Evolutionary conservation across 2,888 invertebrate species (phyloP).

Genomic region (Ormyrus labotus): DNA sequence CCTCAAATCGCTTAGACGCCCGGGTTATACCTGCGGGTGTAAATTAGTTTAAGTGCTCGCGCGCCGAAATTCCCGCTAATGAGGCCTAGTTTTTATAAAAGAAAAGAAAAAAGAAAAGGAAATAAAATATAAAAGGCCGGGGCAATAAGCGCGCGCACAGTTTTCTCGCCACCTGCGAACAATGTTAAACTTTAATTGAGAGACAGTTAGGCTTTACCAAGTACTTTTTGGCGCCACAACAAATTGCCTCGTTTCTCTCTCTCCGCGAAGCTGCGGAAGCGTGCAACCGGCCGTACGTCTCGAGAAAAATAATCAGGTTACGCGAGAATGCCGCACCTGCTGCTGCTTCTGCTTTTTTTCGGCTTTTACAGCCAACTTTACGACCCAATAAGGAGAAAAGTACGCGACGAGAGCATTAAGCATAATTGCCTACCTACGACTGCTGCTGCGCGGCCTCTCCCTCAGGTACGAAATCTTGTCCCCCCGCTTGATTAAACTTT

Average conservation of each 20-base stretch:
- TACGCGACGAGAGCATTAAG: slow-evolving; percentile 9
- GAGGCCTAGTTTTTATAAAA: slow-evolving; percentile 48
- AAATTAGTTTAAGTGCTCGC: slow-evolving; percentile 25
- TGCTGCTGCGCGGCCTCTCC: not conserved
- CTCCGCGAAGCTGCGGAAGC: not conserved
- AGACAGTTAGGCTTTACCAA: not conserved
- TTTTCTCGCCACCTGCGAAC: slow-evolving; percentile 7
- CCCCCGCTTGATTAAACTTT: not conserved
- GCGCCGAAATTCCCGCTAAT: slow-evolving; percentile 49
- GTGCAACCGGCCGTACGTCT: slow-evolving; percentile 19
- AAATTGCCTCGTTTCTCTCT: slow-evolving; percentile 49
- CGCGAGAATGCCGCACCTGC: slow-evolving; percentile 24
- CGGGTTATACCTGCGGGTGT: not conserved
- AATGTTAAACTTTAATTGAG: slow-evolving; percentile 9
- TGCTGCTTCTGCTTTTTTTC: not conserved
- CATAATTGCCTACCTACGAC: slow-evolving; percentile 8
- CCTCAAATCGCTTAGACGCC: no score
- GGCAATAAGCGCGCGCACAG: slow-evolving; percentile 20
- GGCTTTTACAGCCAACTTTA: slow-evolving; percentile 4
- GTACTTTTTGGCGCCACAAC: slow-evolving; percentile 16
- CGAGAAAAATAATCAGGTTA: slow-evolving; percentile 47
- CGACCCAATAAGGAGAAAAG: slow-evolving; percentile 26
- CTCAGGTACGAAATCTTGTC: not conserved
- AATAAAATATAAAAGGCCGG: slow-evolving; percentile 26
- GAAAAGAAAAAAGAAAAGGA: no score